phyloP scores from a whole-genome alignment of 2,888 invertebrate species.

The Tanypteryx hageni region DNA sequence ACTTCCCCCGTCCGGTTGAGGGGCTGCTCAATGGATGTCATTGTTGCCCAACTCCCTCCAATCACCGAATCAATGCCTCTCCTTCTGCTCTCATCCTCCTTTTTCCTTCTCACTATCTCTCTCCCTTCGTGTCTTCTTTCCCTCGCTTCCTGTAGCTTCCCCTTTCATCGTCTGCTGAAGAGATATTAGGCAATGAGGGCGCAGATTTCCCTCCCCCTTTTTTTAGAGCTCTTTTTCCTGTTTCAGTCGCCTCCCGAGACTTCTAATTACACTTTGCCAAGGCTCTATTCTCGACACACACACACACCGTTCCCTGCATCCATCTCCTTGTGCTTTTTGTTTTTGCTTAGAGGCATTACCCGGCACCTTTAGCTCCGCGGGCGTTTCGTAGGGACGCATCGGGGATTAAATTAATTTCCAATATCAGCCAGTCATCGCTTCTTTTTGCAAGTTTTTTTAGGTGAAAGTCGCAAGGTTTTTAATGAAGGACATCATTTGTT shows the following conservation, averaged over 20 bases:
- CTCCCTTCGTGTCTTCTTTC: neutral
- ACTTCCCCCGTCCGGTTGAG: neutral
- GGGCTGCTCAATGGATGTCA: slow-evolving; percentile 23
- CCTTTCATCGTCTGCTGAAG: neutral
- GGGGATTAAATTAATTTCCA: neutral
- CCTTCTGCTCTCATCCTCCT: neutral
- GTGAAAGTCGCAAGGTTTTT: neutral
- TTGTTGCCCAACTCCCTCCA: slow-evolving; percentile 1
- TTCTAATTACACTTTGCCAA: slow-evolving; percentile 14
- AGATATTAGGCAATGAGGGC: neutral
- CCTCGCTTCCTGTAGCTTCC: neutral
- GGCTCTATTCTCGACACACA: slow-evolving; percentile 19
- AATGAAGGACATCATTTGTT: neutral
- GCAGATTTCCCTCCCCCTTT: neutral
- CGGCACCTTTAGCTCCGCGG: neutral
- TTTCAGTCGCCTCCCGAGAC: neutral
- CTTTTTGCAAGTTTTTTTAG: too few relatives aligned
- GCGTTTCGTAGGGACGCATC: neutral
- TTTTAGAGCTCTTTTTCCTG: neutral
- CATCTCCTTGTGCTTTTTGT: neutral
- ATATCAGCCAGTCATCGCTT: neutral
- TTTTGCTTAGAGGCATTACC: neutral
- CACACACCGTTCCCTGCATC: neutral
- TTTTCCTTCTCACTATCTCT: neutral
- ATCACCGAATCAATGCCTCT: slow-evolving; percentile 10